phyloP scores from a whole-genome alignment of 2,888 invertebrate species.

The Tachina lurida region DNA sequence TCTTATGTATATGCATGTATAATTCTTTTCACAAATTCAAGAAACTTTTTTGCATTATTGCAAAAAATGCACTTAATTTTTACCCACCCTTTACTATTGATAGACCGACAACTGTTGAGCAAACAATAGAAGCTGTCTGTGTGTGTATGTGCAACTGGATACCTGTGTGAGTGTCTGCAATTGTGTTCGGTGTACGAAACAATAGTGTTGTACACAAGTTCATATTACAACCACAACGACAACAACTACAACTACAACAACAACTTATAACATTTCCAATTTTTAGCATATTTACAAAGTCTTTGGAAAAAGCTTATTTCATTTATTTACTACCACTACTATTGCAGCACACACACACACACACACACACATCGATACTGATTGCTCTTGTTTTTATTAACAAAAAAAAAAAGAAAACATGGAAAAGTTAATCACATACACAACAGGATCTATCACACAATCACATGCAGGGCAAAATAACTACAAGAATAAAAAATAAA shows the following conservation, averaged over 20 bases:
- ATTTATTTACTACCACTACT: slow-evolving; percentile 21
- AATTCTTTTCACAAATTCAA: no score
- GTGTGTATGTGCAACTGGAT: neutral
- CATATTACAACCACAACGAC: slow-evolving; percentile 5
- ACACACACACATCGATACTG: neutral
- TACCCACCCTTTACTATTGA: neutral
- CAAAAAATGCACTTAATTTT: neutral
- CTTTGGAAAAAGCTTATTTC: slow-evolving; percentile 47
- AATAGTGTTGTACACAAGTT: slow-evolving; percentile 41
- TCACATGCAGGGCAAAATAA: slow-evolving; percentile 37
- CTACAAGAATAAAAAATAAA: slow-evolving; percentile 20
- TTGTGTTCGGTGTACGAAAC: slow-evolving; percentile 30
- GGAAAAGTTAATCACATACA: slow-evolving; percentile 47
- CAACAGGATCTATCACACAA: slow-evolving; percentile 58
- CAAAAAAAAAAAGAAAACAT: neutral
- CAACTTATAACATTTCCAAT: slow-evolving; percentile 47
- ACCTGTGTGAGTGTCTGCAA: neutral
- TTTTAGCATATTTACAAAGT: slow-evolving; percentile 60
- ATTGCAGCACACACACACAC: neutral
- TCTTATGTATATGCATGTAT: no score
- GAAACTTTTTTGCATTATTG: no score
- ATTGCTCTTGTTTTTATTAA: slow-evolving; percentile 25
- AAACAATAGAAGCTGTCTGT: neutral
- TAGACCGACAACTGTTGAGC: slow-evolving; percentile 16
- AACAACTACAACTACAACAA: neutral